Conservation (phyloP, 92 coral and sea anemone species). For the Epizoanthus fatuus region DNA sequence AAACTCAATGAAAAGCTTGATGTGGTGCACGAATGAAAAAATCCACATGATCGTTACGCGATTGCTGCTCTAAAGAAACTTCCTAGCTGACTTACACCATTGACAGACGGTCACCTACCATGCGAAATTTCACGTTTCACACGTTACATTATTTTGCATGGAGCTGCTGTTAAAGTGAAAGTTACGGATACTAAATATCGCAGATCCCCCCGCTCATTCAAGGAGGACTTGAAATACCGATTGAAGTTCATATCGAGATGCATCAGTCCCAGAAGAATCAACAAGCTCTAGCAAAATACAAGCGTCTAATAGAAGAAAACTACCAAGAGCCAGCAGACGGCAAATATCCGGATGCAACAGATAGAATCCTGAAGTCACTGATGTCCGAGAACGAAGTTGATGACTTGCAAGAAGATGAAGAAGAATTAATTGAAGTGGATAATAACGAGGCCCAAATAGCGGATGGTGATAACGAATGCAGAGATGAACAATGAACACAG, state of each 20-base stretch:
- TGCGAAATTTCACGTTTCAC: not conserved
- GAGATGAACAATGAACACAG: too few species aligned
- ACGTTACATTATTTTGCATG: not conserved
- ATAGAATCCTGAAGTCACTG: conserved; percentile 1
- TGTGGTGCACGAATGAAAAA: not conserved
- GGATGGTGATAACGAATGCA: too few species aligned
- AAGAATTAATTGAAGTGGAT: not conserved
- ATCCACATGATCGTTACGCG: not conserved
- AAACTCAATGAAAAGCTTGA: not conserved
- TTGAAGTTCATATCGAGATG: not conserved
- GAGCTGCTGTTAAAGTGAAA: not conserved
- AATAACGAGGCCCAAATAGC: not conserved
- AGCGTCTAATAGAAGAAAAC: not conserved
- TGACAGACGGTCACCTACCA: not conserved
- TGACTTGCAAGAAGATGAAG: not conserved
- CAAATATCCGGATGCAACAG: not conserved
- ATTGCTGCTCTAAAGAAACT: not conserved
- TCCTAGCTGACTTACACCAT: not conserved
- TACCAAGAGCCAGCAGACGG: conserved; percentile 6
- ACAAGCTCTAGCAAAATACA: conserved; percentile 15
- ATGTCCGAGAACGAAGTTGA: not conserved
- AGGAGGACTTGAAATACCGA: conserved; percentile 9
- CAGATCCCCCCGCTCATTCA: not conserved
- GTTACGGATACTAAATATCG: not conserved
- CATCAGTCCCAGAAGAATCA: not conserved